Percentiles rank a stretch among this genome's conserved stretches.
These are phyloP conservation scores for Eupithecia insigniata DNA, from an alignment of 2,888 invertebrate genomes.

Conservation along the genomic window DNA sequence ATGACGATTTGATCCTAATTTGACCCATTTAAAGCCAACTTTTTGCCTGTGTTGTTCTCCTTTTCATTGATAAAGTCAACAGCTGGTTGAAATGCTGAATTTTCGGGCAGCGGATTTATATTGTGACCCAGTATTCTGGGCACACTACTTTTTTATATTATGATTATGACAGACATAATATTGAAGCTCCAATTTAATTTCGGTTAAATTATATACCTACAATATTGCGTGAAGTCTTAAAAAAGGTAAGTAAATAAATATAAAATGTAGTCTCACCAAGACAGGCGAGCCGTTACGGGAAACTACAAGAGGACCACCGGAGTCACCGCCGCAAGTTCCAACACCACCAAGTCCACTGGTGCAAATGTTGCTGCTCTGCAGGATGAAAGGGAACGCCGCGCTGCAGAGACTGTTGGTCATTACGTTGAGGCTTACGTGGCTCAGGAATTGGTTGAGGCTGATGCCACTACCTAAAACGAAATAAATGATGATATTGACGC, in stretches of 20 bases:
- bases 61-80: neutral
- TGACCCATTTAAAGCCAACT: too few species aligned
- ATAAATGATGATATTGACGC: neutral
- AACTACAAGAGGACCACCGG: constrained; percentile 66
- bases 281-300: constrained; percentile 40
- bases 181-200: neutral
- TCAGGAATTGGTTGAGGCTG: constrained; percentile 1
- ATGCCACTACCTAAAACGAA: neutral
- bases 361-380: constrained; percentile 61
- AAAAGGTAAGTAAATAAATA: neutral
- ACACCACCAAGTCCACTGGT: constrained; percentile 54
- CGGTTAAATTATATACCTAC: too few species aligned
- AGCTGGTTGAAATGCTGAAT: neutral
- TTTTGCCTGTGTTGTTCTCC: too few species aligned
- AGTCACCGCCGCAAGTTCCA: constrained; percentile 63
- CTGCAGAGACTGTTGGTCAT: constrained; percentile 44
- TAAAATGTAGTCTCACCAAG: neutral
- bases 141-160: too few species aligned
- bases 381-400: constrained; percentile 47
- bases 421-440: constrained; percentile 8
- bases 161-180: too few species aligned
- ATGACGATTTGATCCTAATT: too few species aligned
- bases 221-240: neutral
- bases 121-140: too few species aligned
- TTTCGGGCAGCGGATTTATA: too few species aligned